These are phyloP conservation scores for Musca domestica DNA, from an alignment of 1,140 invertebrate species.

Conservation along the genomic window DNA sequence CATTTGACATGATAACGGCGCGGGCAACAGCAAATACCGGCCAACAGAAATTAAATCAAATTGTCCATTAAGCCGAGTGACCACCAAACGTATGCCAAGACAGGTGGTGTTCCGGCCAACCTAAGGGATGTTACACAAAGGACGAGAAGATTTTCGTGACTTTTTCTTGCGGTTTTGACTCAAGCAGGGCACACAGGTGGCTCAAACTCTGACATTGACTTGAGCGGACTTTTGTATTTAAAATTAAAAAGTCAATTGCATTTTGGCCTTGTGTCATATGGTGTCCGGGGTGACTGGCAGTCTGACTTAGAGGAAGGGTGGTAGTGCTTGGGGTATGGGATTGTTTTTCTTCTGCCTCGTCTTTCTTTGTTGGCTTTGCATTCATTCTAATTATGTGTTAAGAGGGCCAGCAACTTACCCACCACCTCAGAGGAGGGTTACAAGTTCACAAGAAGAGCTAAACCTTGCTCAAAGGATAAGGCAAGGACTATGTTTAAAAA, in stretches of 20 bases:
- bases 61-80: no score
- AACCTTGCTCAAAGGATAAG: not conserved
- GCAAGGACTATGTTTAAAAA: not conserved
- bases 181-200: not conserved
- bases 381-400: no score
- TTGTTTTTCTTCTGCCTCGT: not conserved
- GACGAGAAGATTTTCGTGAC: not conserved
- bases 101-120: not conserved
- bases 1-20: slow-evolving; percentile 28
- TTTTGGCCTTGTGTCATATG: slow-evolving; percentile 10
- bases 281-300: not conserved
- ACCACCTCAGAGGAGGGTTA: no score
- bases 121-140: slow-evolving; percentile 1
- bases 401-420: no score
- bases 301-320: not conserved
- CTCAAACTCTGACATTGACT: not conserved
- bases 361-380: no score
- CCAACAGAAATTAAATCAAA: not conserved
- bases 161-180: slow-evolving; percentile 6
- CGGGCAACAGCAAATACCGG: not conserved
- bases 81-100: no score
- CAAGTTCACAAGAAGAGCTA: no score
- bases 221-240: not conserved
- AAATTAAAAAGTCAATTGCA: not conserved
- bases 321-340: not conserved